Percentiles rank a stretch among this genome's conserved stretches.
Evolutionary conservation across 2,113 vertebrate species (phyloP).

Genomic region (Zonotrichia leucophrys): DNA sequence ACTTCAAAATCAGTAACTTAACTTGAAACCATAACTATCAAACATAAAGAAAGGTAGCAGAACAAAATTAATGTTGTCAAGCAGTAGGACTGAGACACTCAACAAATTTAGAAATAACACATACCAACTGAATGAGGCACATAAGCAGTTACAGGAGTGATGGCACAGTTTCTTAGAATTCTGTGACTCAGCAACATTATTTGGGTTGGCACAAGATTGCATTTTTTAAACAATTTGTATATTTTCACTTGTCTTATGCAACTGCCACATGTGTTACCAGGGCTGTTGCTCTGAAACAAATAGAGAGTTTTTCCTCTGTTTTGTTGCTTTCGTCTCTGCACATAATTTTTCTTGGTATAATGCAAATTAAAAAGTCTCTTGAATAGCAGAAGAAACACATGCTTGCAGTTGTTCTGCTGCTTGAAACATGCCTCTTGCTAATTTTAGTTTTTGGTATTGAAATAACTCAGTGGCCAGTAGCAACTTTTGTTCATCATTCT

Average conservation of each 20-base stretch:
- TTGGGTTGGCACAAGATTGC: not conserved
- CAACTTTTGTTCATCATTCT: not conserved
- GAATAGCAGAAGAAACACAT: not conserved
- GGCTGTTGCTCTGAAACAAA: not conserved
- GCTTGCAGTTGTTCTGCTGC: not conserved
- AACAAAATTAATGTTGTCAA: not conserved
- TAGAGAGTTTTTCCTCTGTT: not conserved
- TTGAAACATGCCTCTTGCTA: not conserved
- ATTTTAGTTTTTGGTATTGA: not conserved
- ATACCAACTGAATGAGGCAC: not conserved
- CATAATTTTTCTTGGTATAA: not conserved
- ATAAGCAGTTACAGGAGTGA: conserved; percentile 24
- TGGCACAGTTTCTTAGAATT: not conserved
- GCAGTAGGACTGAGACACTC: not conserved
- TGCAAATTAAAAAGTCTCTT: not conserved
- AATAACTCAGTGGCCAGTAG: not conserved
- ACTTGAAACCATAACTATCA: not conserved
- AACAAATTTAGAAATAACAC: not conserved
- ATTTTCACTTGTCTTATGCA: not conserved
- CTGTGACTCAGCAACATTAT: not conserved
- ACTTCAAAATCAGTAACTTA: not conserved
- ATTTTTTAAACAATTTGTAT: not conserved
- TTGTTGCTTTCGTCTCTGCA: not conserved
- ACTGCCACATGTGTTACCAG: not conserved
- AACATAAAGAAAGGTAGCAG: not conserved